These are phyloP conservation scores for Bacillus rossius DNA, from an alignment of 1,140 invertebrate genomes.

Conservation along the genomic window DNA sequence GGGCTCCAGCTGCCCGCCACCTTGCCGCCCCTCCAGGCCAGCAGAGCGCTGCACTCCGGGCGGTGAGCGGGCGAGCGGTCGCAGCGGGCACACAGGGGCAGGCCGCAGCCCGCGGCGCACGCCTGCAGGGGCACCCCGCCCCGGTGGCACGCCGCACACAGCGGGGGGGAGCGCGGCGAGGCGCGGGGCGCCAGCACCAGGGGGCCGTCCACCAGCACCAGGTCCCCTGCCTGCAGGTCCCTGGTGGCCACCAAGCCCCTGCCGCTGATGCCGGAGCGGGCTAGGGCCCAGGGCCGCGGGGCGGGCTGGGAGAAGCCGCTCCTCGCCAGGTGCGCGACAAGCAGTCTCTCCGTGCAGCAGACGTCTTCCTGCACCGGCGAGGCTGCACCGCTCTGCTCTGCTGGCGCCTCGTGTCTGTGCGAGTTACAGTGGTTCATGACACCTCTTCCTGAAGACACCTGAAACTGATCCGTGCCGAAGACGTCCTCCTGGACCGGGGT, in stretches of 20 bases:
- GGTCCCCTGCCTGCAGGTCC: conserved; percentile 55
- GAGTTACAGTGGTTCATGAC: too few relatives aligned
- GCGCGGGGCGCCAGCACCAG: conserved; percentile 53
- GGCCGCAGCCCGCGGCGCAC: conserved; percentile 50
- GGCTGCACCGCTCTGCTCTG: too few relatives aligned
- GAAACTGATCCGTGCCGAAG: too few relatives aligned
- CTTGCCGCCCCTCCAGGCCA: conserved; percentile 34
- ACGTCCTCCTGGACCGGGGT: too few relatives aligned
- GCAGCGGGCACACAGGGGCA: conserved; percentile 50
- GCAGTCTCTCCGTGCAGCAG: conserved; percentile 15
- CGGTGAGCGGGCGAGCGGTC: conserved; percentile 52
- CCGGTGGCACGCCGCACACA: conserved; percentile 50
- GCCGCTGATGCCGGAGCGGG: conserved; percentile 50
- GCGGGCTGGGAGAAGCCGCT: conserved; percentile 4
- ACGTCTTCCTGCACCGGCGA: too few relatives aligned
- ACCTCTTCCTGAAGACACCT: too few relatives aligned
- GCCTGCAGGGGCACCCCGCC: conserved; percentile 29
- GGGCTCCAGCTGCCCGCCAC: conserved; percentile 42
- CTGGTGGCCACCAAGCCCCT: conserved; percentile 58
- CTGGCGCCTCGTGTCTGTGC: too few relatives aligned
- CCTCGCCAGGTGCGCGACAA: conserved; percentile 26
- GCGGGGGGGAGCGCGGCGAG: conserved; percentile 40
- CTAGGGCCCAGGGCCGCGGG: conserved; percentile 36
- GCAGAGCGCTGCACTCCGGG: conserved; percentile 22
- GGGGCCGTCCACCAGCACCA: conserved; percentile 60